phyloP scores from a whole-genome alignment of 1,140 invertebrate species.

The Cherax quadricarinatus region DNA sequence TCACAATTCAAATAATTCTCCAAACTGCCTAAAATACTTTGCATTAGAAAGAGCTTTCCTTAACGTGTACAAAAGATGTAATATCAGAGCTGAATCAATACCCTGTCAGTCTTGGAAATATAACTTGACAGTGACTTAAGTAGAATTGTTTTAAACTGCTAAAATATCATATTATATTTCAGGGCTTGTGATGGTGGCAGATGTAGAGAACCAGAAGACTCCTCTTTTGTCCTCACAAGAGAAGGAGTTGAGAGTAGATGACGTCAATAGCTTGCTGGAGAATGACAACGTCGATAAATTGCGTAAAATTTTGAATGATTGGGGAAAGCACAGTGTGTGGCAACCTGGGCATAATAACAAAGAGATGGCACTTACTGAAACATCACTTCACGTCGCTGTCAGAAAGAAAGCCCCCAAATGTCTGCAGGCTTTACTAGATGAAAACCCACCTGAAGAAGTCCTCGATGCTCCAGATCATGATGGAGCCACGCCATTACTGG shows the following conservation, averaged over 20 bases:
- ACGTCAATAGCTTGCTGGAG: conserved; percentile 15
- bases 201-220: conserved; percentile 51
- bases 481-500: conserved; percentile 60
- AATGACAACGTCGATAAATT: conserved; percentile 28
- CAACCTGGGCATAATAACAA: conserved; percentile 9
- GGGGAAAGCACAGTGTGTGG: conserved; percentile 14
- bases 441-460: conserved; percentile 6
- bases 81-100: no score
- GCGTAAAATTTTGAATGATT: conserved; percentile 18
- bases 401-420: conserved; percentile 39
- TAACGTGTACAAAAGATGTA: no score
- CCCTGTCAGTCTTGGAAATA: no score
- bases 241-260: conserved; percentile 6
- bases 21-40: no score
- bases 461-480: conserved; percentile 67
- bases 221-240: conserved; percentile 21
- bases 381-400: conserved; percentile 51
- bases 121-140: no score
- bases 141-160: no score
- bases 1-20: no score
- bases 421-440: conserved; percentile 40
- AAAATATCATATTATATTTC: no score
- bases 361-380: not conserved
- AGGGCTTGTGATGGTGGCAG: conserved; percentile 50
- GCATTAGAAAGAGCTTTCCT: no score